Evolutionary conservation across 2,797 vertebrate species (phyloP).

Genomic region (Acanthopagrus latus): DNA sequence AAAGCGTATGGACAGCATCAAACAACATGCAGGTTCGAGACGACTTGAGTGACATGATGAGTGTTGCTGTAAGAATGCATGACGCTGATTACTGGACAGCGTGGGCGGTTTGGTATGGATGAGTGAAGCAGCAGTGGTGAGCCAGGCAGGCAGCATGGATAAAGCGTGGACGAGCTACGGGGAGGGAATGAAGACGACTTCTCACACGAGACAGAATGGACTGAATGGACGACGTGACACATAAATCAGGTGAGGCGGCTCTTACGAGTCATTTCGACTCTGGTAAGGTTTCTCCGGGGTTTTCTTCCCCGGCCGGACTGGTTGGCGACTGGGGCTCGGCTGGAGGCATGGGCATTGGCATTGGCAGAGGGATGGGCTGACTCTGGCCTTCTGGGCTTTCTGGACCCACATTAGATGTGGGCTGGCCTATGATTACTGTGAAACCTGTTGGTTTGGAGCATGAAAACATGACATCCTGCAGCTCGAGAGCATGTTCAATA

Average conservation of each 20-base stretch:
- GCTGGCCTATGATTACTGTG: conserved; percentile 85
- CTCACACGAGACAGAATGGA: conserved; percentile 1
- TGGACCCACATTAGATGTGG: conserved; percentile 74
- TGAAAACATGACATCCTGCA: conserved; percentile 42
- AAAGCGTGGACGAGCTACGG: conserved; percentile 30
- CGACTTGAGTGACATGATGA: not conserved
- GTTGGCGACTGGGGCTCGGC: conserved; percentile 55
- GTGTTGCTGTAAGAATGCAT: not conserved
- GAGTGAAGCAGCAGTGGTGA: conserved; percentile 34
- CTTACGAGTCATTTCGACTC: conserved; percentile 88
- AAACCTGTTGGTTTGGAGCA: conserved; percentile 81
- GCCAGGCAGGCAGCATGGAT: conserved; percentile 12
- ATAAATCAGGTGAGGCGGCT: conserved; percentile 17
- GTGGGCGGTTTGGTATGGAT: conserved; percentile 5
- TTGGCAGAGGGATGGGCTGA: conserved; percentile 70
- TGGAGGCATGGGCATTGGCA: conserved; percentile 61
- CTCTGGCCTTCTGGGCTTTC: conserved; percentile 67
- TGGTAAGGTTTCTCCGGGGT: conserved; percentile 78
- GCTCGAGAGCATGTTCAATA: conserved; percentile 25
- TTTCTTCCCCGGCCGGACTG: conserved; percentile 66
- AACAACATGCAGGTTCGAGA: conserved; percentile 43
- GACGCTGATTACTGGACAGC: conserved; percentile 2
- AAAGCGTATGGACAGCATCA: conserved; percentile 1
- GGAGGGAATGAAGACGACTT: not conserved
- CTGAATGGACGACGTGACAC: not conserved